Conservation (phyloP, 2,888 invertebrate genomes). For the Xestia rhomboidea region DNA sequence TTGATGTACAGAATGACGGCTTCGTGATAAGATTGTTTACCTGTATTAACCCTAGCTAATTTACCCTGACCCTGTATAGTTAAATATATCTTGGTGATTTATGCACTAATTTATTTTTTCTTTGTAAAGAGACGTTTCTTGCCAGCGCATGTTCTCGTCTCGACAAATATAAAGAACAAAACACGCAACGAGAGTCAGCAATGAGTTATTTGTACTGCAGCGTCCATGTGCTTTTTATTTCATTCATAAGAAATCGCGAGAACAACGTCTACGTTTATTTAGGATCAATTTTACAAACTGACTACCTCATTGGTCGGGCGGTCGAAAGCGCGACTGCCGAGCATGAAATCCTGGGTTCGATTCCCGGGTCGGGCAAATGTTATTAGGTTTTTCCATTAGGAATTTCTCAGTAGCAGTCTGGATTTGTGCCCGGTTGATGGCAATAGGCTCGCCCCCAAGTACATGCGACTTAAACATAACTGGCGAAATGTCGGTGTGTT, state of each 20-base stretch:
- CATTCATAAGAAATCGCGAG: slow-evolving; percentile 47
- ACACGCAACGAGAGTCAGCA: slow-evolving; percentile 38
- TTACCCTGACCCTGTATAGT: not conserved
- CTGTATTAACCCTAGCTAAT: not conserved
- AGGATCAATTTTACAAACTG: slow-evolving; percentile 1
- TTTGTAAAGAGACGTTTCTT: slow-evolving; percentile 18
- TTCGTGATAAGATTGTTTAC: too few species aligned
- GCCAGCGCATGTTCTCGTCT: slow-evolving; percentile 25
- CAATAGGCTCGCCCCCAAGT: too few species aligned
- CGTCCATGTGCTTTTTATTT: slow-evolving; percentile 51
- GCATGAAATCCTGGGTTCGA: too few species aligned
- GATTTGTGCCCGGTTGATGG: too few species aligned
- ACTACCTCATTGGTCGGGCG: too few species aligned
- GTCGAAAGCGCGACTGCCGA: too few species aligned
- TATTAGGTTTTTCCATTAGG: too few species aligned
- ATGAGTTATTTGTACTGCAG: slow-evolving; percentile 49
- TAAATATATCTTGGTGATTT: slow-evolving; percentile 46
- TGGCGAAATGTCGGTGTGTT: too few species aligned
- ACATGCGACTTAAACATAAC: too few species aligned
- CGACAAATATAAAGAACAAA: slow-evolving; percentile 49
- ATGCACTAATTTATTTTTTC: slow-evolving; percentile 41
- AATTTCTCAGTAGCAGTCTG: too few species aligned
- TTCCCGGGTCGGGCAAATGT: too few species aligned
- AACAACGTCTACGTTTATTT: slow-evolving; percentile 24
- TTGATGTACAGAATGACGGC: too few species aligned